Base-by-base conservation (phyloP, 2,888 invertebrate species). In the Epinotia brunnichana region DNA sequence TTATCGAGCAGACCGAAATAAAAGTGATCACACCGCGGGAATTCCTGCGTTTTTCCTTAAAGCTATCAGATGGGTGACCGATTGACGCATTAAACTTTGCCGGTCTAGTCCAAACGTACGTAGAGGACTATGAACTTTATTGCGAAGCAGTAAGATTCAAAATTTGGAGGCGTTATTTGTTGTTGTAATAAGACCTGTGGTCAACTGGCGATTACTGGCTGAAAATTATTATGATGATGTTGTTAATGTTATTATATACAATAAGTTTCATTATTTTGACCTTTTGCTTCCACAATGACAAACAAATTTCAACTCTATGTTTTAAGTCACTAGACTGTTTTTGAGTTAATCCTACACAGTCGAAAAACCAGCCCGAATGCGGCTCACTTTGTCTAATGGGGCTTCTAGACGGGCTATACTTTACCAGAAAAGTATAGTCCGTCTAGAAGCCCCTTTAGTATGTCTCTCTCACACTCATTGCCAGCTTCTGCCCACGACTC, bases 1-100 rank as follows among this genome's bases (percentile, higher is more conserved):
- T 59, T n/a, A 35, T 35, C 53, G 19, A 1, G 53, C 5, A 10
- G 10, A 41, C 17, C 44, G 21, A 24, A 62, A 48, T 48, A 24
- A 62, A 62, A 62, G 35, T 61, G 24, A 62, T 57, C 44, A 11
- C 70, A 13, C n/a, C 63, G n/a, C 17, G 63, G 70, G 63, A 57
- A n/a, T 63, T 44, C 63, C 70, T 39, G 15, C 9, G 11, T 9
- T 70, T 70, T 70, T 70, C 70, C 64, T 70, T 4, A 53, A 24
- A 2, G 10, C 41, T 57, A 70, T 70, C 70, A 21, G 63, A 64
- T 70, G 48, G 21, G 2, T 70, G 63, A 10, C 63, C 63, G 21
- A 62, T 41, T 61, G 41, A 48, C 62, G 44, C 19, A 44, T 17
- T 61, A 24, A 5, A 13, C 15, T 48, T 48, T 1, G 44, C 10